Evolutionary conservation across 2,797 vertebrate species (phyloP), one percentile per base, ranked within the genome.

Genomic region (Rhinella marina): DNA sequence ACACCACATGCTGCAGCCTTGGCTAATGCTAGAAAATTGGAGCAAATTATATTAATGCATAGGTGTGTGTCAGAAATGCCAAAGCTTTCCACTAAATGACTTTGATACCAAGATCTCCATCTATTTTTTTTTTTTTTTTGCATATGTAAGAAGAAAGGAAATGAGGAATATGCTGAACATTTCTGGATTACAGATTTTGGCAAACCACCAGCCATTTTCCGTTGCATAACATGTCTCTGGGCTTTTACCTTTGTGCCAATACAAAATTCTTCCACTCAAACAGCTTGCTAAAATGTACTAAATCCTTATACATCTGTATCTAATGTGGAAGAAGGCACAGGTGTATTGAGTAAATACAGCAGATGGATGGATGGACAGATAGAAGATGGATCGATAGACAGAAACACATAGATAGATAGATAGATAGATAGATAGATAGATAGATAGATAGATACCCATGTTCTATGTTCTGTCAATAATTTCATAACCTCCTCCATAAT

Each of bases 1-100:
- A 77, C 25, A 27, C 62, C 56, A 61, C 77, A 68, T 50, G 32
- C 50, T 70, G 5, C 54, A 64, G n/a, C 64, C 29, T 75, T 72
- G 70, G 25, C 70, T 87, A 87, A 87, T 87, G 86, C 81, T 64
- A 77, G 81, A 87, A 83, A 87, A 87, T 87, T 87, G 81, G 29
- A 83, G 86, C 13, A 87, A 87, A 87, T 87, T 76, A 78, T 81
- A 66, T 32, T 87, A 87, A 87, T 87, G 72, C 72, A 68, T 82
- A 87, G 86, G 70, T 83, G 57, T 83, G 57, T 56, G 61, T 52
- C 59, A 56, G 56, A 82, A 75, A 87, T 87, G 81, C 81, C 73
- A 77, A 21, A 66, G 86, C 56, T 87, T 81, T 57, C 16, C 54
- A 54, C 70, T 66, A 70, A 87, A 83, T 83, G 77, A 82, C 73